Percentiles rank a stretch among this genome's conserved stretches.
These are phyloP conservation scores for Myotis pilosus DNA, from an alignment of 2,797 vertebrate genomes.

Conservation along the genomic window DNA sequence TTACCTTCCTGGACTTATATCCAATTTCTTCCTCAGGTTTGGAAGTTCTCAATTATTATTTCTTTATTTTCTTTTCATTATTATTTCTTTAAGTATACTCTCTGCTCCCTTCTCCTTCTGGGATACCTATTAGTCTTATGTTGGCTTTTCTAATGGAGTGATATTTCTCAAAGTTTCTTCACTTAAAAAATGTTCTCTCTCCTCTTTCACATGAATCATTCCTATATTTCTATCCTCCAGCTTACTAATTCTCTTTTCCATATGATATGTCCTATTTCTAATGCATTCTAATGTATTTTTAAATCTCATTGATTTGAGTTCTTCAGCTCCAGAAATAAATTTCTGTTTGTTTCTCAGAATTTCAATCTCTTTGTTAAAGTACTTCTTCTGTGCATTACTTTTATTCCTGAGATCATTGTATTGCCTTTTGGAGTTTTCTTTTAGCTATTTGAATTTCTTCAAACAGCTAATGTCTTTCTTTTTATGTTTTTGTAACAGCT, in stretches of 20 bases:
- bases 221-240: not conserved
- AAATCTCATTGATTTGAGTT: not conserved
- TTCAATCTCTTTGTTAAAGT: not conserved
- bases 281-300: not conserved
- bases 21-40: not conserved
- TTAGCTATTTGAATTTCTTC: not conserved
- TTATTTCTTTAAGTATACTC: not conserved
- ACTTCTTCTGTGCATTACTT: not conserved
- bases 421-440: not conserved
- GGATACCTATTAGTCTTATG: not conserved
- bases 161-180: not conserved
- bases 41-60: not conserved
- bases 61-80: not conserved
- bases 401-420: not conserved
- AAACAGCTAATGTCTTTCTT: not conserved
- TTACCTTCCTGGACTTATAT: not conserved
- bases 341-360: not conserved
- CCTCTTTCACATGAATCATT: not conserved
- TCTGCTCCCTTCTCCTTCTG: not conserved
- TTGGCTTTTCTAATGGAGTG: not conserved
- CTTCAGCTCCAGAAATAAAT: not conserved
- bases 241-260: not conserved
- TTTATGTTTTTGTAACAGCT: not conserved
- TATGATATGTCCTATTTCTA: not conserved
- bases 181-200: not conserved